Evolutionary conservation across 2,113 vertebrate species (phyloP), one percentile per base, ranked within the genome.

Genomic region (Rhinichthys klamathensis): DNA sequence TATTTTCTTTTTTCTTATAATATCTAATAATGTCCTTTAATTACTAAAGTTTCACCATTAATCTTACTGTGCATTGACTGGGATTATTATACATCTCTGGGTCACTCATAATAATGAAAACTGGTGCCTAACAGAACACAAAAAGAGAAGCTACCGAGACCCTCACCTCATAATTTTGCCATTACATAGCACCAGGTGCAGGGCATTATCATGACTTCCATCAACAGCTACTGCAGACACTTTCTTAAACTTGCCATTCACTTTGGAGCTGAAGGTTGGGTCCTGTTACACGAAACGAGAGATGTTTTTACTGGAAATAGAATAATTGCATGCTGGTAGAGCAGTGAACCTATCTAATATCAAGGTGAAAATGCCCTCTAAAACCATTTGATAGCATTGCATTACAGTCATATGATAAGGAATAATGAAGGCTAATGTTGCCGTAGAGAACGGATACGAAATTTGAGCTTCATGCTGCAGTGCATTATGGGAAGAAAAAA

Each of bases 241-340:
- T 88, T 97, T 99, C 93, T 98, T 98, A 92, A 99, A 96, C 87
- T 96, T 98, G 74, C 95, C 95, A 0, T 96, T 97, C 90, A 97
- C 91, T 93, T 95, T 98, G 12, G 95, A 95, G 91, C 93, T 95
- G 90, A 95, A 85, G 2, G 90, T 83, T 1, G 87, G 90, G 85
- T 97, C 97, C 98, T 99, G 73, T 90, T 86, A 25, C 81, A 83
- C 58, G 23, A 58, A 86, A 90, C 88, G 76, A 83, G 84, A 65
- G 78, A 80, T 18, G 70, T 88, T 78, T 27, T 84, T 67, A 60
- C 38, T 38, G 32, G 13, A 56, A 38, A 35, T 25, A 41, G 21
- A 54, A 74, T 70, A 44, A 46, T 21, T 21, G 49, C n/a, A 75
- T 87, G 90, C 88, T 87, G 90, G 87, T 92, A 92, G 74, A 90